Evolutionary conservation across 2,888 invertebrate species (phyloP).

Genomic region (Lymantria monacha): DNA sequence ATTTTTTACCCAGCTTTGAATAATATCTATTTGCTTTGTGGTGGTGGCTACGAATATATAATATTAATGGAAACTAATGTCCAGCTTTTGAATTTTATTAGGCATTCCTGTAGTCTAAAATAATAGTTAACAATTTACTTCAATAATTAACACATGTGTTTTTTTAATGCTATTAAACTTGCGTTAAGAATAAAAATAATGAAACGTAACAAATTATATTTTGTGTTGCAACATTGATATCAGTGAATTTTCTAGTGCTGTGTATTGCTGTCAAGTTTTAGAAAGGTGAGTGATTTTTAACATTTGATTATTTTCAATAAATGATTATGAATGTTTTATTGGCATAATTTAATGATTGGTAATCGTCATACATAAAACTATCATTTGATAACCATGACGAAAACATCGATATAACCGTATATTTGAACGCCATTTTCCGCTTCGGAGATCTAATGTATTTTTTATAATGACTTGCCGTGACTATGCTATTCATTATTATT

Average conservation of each 20-base stretch:
- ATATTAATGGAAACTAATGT: too few relatives aligned
- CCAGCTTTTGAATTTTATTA: too few relatives aligned
- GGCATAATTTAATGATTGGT: conserved; percentile 2
- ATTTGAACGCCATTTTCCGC: conserved; percentile 75
- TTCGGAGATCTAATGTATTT: conserved; percentile 64
- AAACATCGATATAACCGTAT: conserved; percentile 48
- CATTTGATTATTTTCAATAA: conserved; percentile 27
- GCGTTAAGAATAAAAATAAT: too few relatives aligned
- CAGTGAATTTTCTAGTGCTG: conserved; percentile 71
- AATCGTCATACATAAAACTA: conserved; percentile 1
- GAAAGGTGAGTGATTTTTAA: conserved; percentile 69
- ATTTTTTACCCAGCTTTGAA: too few relatives aligned
- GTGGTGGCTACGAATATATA: too few relatives aligned
- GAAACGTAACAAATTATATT: not conserved
- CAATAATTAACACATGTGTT: too few relatives aligned
- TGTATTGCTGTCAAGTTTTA: conserved; percentile 72
- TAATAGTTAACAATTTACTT: too few relatives aligned
- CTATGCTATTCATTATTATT: conserved; percentile 23
- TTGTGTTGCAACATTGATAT: conserved; percentile 21
- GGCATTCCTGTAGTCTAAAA: too few relatives aligned
- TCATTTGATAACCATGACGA: not conserved
- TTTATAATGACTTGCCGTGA: conserved; percentile 42
- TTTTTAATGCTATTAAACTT: too few relatives aligned
- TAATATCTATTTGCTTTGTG: too few relatives aligned
- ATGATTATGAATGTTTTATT: conserved; percentile 10